These are phyloP conservation scores for Silurus asotus DNA, from an alignment of 2,113 vertebrate genomes.

Conservation along the genomic window DNA sequence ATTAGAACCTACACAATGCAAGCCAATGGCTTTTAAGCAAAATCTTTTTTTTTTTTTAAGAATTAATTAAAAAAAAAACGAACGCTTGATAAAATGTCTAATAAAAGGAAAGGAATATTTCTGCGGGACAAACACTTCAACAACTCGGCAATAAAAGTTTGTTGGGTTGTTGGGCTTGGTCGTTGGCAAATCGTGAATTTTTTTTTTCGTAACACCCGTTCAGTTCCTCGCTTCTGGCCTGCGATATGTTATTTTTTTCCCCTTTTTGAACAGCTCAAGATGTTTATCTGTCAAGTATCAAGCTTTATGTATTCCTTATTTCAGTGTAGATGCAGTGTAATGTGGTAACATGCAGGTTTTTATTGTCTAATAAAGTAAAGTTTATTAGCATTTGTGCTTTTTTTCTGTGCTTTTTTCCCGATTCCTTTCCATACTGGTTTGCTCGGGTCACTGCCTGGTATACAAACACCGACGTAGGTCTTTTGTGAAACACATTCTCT, in stretches of 20 bases:
- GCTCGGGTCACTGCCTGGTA: neutral
- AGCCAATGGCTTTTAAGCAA: neutral
- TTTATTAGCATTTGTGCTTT: constrained; percentile 11
- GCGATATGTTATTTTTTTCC: neutral
- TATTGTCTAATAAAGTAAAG: constrained; percentile 34
- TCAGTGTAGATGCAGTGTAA: neutral
- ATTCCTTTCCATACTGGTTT: neutral
- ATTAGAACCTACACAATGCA: neutral
- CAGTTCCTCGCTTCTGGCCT: constrained; percentile 1
- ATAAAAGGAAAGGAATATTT: neutral
- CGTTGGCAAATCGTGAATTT: neutral
- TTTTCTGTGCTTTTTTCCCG: neutral
- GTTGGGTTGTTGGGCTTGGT: neutral
- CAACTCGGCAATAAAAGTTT: constrained; percentile 2
- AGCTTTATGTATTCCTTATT: constrained; percentile 11
- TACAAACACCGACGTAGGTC: neutral
- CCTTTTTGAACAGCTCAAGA: neutral
- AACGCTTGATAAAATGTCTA: too few relatives aligned
- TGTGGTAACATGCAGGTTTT: constrained; percentile 17
- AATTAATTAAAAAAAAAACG: too few relatives aligned
- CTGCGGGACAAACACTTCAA: neutral
- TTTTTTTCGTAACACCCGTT: neutral
- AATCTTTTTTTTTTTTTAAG: too few relatives aligned
- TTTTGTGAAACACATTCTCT: neutral
- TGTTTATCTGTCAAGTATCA: constrained; percentile 1